These are phyloP conservation scores for Drosophila micromelanica DNA, from an alignment of 1,140 invertebrate species.

Conservation along the genomic window DNA sequence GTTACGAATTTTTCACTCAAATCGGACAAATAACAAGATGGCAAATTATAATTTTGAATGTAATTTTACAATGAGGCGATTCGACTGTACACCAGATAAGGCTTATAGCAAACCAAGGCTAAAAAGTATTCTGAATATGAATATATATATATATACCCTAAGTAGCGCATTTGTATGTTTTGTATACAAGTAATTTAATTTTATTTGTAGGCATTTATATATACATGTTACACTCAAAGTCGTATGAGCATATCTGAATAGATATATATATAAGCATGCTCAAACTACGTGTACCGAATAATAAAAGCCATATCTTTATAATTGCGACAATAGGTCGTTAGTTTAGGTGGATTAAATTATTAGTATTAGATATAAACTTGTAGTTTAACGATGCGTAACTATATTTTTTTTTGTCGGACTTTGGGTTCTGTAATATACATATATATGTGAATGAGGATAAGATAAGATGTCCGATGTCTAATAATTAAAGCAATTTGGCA, in stretches of 20 bases:
- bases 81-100: background rate
- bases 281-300: slow-evolving; percentile 1
- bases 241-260: background rate
- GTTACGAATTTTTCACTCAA: no score
- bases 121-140: background rate
- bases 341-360: background rate
- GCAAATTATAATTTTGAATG: no score
- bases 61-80: background rate
- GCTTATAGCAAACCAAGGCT: background rate
- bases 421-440: no score
- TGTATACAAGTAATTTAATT: background rate
- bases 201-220: background rate
- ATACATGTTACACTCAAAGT: background rate
- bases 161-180: background rate
- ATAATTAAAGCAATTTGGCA: no score
- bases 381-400: no score
- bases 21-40: no score
- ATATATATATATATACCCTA: background rate
- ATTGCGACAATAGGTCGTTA: background rate
- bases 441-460: no score
- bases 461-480: no score
- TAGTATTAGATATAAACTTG: background rate
- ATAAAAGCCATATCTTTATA: background rate
- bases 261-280: background rate
- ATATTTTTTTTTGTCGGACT: no score